These are phyloP conservation scores for Anolis sagrei DNA, from an alignment of 2,113 vertebrate species.

Conservation along the genomic window DNA sequence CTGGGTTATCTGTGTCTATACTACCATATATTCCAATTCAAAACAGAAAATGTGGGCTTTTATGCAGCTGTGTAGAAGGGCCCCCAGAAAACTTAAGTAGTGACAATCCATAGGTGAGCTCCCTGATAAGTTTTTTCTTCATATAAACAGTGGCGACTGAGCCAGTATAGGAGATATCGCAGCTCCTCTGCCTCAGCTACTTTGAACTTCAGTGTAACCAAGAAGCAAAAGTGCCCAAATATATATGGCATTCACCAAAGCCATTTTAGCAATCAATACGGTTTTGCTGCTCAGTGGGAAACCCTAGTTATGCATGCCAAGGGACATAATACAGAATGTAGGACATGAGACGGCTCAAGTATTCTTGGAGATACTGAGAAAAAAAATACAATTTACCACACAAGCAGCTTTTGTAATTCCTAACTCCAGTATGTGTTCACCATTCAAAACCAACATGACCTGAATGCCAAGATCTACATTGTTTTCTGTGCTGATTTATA, in stretches of 20 bases:
- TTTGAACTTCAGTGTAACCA: background rate
- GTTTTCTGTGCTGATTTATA: constrained; percentile 78
- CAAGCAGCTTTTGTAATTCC: constrained; percentile 76
- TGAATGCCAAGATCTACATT: constrained; percentile 74
- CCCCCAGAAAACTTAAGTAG: background rate
- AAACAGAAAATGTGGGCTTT: no score
- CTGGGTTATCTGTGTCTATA: no score
- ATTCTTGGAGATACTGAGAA: constrained; percentile 59
- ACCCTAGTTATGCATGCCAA: constrained; percentile 48
- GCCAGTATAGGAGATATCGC: background rate
- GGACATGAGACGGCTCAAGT: constrained; percentile 47
- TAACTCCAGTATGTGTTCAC: constrained; percentile 69
- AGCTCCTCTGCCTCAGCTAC: background rate
- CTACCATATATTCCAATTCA: no score
- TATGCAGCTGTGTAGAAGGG: no score
- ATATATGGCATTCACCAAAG: background rate
- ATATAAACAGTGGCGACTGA: background rate
- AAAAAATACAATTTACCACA: constrained; percentile 67
- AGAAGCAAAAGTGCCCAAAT: background rate
- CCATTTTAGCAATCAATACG: background rate
- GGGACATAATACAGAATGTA: constrained; percentile 43
- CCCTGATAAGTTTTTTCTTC: background rate
- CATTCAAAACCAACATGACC: constrained; percentile 73
- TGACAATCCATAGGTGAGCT: background rate
- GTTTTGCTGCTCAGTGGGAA: constrained; percentile 48